phyloP scores from a whole-genome alignment of 2,113 vertebrate species.

The Plotosus lineatus region DNA sequence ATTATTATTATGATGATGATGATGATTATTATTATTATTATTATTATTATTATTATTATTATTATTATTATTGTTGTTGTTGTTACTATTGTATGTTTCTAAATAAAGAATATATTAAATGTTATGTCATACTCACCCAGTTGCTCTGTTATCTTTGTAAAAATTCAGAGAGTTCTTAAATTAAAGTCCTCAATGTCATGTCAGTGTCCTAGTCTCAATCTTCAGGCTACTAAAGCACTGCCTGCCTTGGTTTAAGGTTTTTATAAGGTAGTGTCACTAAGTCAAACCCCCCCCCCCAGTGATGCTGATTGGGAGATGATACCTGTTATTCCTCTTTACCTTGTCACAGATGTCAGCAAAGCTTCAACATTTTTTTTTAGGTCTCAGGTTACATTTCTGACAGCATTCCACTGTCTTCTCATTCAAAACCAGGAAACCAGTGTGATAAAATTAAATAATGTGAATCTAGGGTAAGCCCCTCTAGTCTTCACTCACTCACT shows the following conservation, averaged over 20 bases:
- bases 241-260: neutral
- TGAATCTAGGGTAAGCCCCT: too few relatives aligned
- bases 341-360: neutral
- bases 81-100: too few relatives aligned
- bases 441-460: neutral
- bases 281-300: neutral
- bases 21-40: neutral
- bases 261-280: neutral
- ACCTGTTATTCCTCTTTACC: neutral
- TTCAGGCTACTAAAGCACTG: neutral
- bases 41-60: neutral
- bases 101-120: neutral
- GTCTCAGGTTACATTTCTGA: neutral
- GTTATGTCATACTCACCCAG: conserved; percentile 15
- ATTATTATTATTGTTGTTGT: too few relatives aligned
- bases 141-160: neutral
- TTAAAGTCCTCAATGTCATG: neutral
- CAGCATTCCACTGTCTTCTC: neutral
- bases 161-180: neutral
- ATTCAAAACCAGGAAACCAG: neutral
- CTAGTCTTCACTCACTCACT: too few relatives aligned
- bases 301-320: neutral
- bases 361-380: neutral
- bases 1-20: too few relatives aligned
- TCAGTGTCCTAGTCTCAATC: neutral